Base-by-base conservation (phyloP, 2,113 vertebrate genomes). In the Pungitius pungitius region DNA sequence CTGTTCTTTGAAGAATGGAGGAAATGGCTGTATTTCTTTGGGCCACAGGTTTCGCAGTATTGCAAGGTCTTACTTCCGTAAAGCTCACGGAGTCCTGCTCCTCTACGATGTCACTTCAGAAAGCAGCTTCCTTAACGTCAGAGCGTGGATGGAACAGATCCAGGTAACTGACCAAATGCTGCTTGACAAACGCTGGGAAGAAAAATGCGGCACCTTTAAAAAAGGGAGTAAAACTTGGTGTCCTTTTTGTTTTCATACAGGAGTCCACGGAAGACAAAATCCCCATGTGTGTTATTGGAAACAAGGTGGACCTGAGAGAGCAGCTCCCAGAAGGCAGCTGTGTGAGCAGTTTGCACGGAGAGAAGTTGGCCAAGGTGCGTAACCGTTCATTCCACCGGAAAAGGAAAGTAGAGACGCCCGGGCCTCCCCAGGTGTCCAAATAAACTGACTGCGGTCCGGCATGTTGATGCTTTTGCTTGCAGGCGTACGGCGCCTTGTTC, bases 401-500 rank as follows among this genome's bases (percentile, higher is more conserved):
- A 17, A 4, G 6, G 24, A 43, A 18, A 51, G 5, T 26, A 22
- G 17, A 69, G 39, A 60, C 4, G 11, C 45, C 42, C n/a, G 0
- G 30, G 24, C 2, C 30, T 30, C 69, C 20, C 43, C 22, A 51
- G 40, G 60, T 55, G 65, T 80, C 8, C 20, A 47, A 81, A 80
- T 81, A 78, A 83, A 81, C 70, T 5, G 3, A 64, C 26, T 52
- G 30, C 56, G 47, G 35, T 75, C 55, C 35, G 51, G 43, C 52
- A 49, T 75, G 76, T 57, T 1, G 1, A 11, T 71, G 17, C 69
- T 43, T 35, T 81, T 84, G 33, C 80, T 75, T 60, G 3, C 76
- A 95, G 94, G 78, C 84, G 13, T 95, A 95, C 54, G 90, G 87
- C 1, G 92, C 93, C n/a, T 80, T 92, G 58, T 94, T 94, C 91